phyloP scores from a whole-genome alignment of 1,140 invertebrate species.

The Anagrus nilaparvatae region DNA sequence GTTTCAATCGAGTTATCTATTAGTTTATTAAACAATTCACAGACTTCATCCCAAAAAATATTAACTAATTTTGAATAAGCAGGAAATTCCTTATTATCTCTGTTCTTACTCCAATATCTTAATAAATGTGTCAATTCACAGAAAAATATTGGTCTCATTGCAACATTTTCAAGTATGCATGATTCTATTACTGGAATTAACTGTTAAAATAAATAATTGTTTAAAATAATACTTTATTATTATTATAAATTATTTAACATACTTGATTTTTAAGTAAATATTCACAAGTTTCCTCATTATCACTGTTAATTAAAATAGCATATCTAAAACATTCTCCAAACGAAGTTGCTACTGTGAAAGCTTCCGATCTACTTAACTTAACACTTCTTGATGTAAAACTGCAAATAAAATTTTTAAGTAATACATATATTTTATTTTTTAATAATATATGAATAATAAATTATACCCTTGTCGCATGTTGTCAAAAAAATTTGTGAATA shows the following conservation, averaged over 20 bases:
- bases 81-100: slow-evolving; percentile 21
- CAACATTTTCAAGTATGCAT: slow-evolving; percentile 32
- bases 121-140: slow-evolving; percentile 41
- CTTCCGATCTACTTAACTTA: slow-evolving; percentile 48
- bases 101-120: slow-evolving; percentile 48
- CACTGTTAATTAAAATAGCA: slow-evolving; percentile 39
- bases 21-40: slow-evolving; percentile 30
- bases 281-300: slow-evolving; percentile 35
- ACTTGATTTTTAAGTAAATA: slow-evolving; percentile 32
- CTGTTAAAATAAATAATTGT: slow-evolving; percentile 22
- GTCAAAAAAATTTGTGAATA: slow-evolving; percentile 59
- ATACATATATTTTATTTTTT: too few relatives aligned
- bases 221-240: background rate
- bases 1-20: slow-evolving; percentile 11
- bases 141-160: slow-evolving; percentile 39
- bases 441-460: slow-evolving; percentile 6
- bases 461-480: slow-evolving; percentile 53
- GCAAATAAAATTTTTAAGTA: background rate
- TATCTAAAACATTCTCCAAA: slow-evolving; percentile 64
- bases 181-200: slow-evolving; percentile 41
- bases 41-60: slow-evolving; percentile 45
- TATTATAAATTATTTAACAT: slow-evolving; percentile 10
- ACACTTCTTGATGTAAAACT: slow-evolving; percentile 41
- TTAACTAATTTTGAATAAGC: slow-evolving; percentile 40
- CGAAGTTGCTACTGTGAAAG: slow-evolving; percentile 47